Evolutionary conservation across 2,113 vertebrate species (phyloP).

Genomic region (Hydropotes inermis): DNA sequence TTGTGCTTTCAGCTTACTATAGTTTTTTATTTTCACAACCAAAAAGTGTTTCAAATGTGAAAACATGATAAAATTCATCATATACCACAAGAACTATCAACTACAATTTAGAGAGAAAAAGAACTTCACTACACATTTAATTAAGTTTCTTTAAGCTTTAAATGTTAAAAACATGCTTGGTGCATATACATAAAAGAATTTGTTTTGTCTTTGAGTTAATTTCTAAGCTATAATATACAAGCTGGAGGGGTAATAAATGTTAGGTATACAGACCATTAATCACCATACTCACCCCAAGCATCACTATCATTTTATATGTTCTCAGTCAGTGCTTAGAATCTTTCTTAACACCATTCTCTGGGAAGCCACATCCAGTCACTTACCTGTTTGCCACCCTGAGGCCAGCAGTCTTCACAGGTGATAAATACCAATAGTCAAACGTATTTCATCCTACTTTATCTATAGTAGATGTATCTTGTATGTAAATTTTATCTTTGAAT

Average conservation of each 20-base stretch:
- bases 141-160: not conserved
- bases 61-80: not conserved
- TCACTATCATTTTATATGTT: not conserved
- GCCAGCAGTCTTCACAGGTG: not conserved
- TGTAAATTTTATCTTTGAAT: not conserved
- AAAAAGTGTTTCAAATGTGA: not conserved
- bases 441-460: not conserved
- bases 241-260: not conserved
- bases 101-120: not conserved
- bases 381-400: not conserved
- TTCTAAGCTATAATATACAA: not conserved
- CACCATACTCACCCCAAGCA: rapidly evolving
- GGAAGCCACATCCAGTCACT: not conserved
- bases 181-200: not conserved
- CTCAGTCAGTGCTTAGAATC: not conserved
- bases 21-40: constrained; percentile 6
- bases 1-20: not conserved
- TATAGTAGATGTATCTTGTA: not conserved
- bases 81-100: not conserved
- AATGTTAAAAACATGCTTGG: not conserved
- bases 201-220: not conserved
- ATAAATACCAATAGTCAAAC: not conserved
- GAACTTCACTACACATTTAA: not conserved
- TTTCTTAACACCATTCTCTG: not conserved
- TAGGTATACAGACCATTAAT: not conserved